These are phyloP conservation scores for Aspidiotus rigidus DNA, from an alignment of 2,888 invertebrate genomes.

Conservation along the genomic window DNA sequence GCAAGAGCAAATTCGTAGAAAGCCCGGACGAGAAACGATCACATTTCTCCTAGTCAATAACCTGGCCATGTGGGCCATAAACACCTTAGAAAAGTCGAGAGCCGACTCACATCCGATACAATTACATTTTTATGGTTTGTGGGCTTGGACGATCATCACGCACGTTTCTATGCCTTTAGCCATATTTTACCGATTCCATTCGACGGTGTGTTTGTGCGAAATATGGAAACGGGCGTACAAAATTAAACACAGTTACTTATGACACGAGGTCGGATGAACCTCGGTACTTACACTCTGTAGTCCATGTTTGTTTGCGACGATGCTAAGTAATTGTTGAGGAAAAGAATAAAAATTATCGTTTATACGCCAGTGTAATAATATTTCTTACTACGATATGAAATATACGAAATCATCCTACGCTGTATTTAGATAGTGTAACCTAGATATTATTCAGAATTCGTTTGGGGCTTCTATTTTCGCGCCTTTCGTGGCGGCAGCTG, in stretches of 20 bases:
- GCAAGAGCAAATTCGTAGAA: slow-evolving; percentile 60
- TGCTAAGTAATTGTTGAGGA: too few species aligned
- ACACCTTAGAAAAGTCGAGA: slow-evolving; percentile 80
- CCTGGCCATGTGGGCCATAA: slow-evolving; percentile 89
- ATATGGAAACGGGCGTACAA: slow-evolving; percentile 95
- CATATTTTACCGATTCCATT: slow-evolving; percentile 90
- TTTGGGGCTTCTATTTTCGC: too few species aligned
- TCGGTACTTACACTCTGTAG: too few species aligned
- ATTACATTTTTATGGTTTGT: slow-evolving; percentile 79
- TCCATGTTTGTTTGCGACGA: too few species aligned
- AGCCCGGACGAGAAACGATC: slow-evolving; percentile 86
- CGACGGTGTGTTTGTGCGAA: slow-evolving; percentile 89
- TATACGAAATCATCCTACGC: too few species aligned
- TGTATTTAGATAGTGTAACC: too few species aligned
- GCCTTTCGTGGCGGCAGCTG: too few species aligned
- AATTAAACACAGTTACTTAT: slow-evolving; percentile 52
- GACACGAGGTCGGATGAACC: too few species aligned
- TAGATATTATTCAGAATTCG: too few species aligned
- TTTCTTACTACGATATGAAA: too few species aligned
- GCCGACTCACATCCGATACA: slow-evolving; percentile 88
- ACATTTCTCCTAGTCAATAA: slow-evolving; percentile 85
- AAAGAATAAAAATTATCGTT: too few species aligned
- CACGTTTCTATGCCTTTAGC: slow-evolving; percentile 87
- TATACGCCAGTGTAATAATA: too few species aligned
- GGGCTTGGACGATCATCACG: slow-evolving; percentile 93